These are phyloP conservation scores for Eucriotettix oculatus DNA, from an alignment of 2,888 invertebrate species.

Conservation along the genomic window DNA sequence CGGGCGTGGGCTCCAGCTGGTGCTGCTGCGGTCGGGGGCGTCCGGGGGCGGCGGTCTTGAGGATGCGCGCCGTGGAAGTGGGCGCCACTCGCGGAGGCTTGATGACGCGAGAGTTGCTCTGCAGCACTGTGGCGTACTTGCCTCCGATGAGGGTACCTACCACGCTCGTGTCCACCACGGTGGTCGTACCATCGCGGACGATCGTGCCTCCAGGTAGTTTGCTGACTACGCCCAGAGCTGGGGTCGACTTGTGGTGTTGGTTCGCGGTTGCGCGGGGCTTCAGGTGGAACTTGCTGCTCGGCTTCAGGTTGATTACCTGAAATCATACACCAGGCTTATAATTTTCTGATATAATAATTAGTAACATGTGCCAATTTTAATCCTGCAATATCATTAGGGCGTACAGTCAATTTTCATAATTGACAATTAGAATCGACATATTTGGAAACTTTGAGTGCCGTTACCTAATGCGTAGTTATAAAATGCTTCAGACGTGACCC, in stretches of 20 bases:
- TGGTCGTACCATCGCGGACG: slow-evolving; percentile 65
- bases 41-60: slow-evolving; percentile 59
- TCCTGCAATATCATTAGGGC: background rate
- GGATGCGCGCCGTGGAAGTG: slow-evolving; percentile 32
- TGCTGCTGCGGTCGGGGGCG: background rate
- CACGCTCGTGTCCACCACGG: slow-evolving; percentile 77
- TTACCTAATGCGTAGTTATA: no score
- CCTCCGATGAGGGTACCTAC: slow-evolving; percentile 75
- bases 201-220: slow-evolving; percentile 63
- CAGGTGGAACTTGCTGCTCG: slow-evolving; percentile 39
- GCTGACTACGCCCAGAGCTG: slow-evolving; percentile 34
- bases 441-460: no score
- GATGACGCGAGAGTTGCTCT: slow-evolving; percentile 58
- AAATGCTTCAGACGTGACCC: no score
- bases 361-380: background rate
- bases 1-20: slow-evolving; percentile 45
- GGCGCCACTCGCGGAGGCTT: slow-evolving; percentile 18
- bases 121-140: slow-evolving; percentile 74
- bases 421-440: background rate
- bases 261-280: slow-evolving; percentile 31
- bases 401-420: background rate
- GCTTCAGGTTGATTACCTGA: slow-evolving; percentile 49
- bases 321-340: background rate
- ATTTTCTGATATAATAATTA: no score
- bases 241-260: slow-evolving; percentile 23